Base-by-base conservation (phyloP, 1,140 invertebrate species). In the Lasaia peninsularis region DNA sequence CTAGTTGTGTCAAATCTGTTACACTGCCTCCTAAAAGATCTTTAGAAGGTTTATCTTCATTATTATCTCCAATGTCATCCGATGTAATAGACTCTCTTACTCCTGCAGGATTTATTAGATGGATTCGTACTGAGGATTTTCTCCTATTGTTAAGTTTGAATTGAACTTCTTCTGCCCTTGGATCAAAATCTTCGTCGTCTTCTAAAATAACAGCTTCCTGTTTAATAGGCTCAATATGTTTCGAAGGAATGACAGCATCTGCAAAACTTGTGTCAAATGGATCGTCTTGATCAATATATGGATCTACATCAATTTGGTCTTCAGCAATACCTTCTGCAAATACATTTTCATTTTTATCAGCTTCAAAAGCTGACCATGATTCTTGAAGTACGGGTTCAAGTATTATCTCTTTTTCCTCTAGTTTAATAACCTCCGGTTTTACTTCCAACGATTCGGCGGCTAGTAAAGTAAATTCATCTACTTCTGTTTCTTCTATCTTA, bases 191-290 rank as follows among this genome's bases (percentile, higher is more conserved):
- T 75, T 93, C 91, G 83, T 93, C 91, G 67, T 92, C 90, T 72
- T 93, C 91, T 52, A 91, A 63, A 60, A 88, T 73, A 24, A 71
- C 66, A 34, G 75, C 67, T 91, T 92, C 89, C 93, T 91, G 73
- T 93, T 92, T 76, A 91, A 84, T 62, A 91, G 92, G 18, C 92
- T 73, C 79, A 34, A 60, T 50, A 49, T 67, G 60, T 18, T 54
- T 60, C 8, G 53, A 33, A 7, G 94, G 93, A 48, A 95, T 80
- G 35, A 96, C 91, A 69, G 94, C 94, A 34, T 95, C 94, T 0
- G 94, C 95, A 87, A 96, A 95, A 48, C 94, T 93, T 8, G 96
- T 97, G 74, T 97, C 96, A 73, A 97, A 97, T 0, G 95, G 96
- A 92, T 96, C 95, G 63, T 86, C 76, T 70, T 81, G 70, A 66